These are phyloP conservation scores for Cavia porcellus DNA, from an alignment of 2,113 vertebrate genomes.

Conservation along the genomic window DNA sequence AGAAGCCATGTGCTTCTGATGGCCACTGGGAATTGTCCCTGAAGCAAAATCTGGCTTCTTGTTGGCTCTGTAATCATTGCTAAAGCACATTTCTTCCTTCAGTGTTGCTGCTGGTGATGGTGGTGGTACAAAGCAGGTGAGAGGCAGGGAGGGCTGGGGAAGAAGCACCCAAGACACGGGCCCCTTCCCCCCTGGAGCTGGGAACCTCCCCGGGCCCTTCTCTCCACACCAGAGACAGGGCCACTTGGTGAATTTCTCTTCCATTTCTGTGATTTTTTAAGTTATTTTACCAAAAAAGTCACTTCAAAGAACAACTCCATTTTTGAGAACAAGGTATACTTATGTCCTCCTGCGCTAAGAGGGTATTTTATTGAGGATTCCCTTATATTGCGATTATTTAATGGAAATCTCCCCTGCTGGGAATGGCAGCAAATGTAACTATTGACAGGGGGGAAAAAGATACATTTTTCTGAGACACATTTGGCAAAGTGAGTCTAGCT, in stretches of 20 bases:
- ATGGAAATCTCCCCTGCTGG: conserved; percentile 56
- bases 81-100: neutral
- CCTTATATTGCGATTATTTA: conserved; percentile 69
- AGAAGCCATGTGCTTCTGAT: conserved; percentile 24
- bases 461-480: conserved; percentile 75
- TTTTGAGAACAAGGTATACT: conserved; percentile 51
- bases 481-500: conserved; percentile 77
- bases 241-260: conserved; percentile 50
- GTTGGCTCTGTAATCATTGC: conserved; percentile 1
- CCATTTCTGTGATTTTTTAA: conserved; percentile 65
- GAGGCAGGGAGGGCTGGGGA: neutral
- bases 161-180: neutral
- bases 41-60: neutral
- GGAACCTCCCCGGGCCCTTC: neutral
- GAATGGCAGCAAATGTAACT: conserved; percentile 63
- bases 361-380: conserved; percentile 67
- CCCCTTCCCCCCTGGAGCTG: neutral
- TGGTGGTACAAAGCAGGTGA: neutral
- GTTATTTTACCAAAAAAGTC: conserved; percentile 68
- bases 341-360: conserved; percentile 19
- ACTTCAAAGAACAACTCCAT: conserved; percentile 58
- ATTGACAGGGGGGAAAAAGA: conserved; percentile 55
- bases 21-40: neutral
- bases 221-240: conserved; percentile 19
- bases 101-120: neutral